Evolutionary conservation across 2,797 vertebrate species (phyloP).

Genomic region (Parotocinclus haroldoi): DNA sequence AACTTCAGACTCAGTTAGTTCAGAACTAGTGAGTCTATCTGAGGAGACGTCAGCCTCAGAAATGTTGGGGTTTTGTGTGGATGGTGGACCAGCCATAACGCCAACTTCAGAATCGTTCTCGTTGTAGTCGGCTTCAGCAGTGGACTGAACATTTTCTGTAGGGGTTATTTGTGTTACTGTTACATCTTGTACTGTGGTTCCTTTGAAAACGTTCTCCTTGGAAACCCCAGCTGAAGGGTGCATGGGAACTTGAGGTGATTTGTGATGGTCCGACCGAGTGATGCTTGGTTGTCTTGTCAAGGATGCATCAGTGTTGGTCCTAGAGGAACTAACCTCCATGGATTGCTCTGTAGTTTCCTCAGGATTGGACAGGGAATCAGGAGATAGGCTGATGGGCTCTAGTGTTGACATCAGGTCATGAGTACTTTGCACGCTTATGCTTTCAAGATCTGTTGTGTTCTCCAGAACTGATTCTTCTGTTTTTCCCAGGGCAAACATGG

Average conservation of each 20-base stretch:
- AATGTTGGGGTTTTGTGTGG: not conserved
- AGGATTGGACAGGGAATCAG: slow-evolving; percentile 2
- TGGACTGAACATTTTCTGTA: slow-evolving; percentile 30
- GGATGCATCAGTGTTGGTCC: too few species aligned
- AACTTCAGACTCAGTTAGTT: not conserved
- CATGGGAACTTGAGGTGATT: slow-evolving; percentile 1
- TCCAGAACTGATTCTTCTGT: slow-evolving; percentile 61
- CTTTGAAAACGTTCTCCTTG: not conserved
- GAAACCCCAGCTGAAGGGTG: not conserved
- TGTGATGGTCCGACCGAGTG: slow-evolving; percentile 20
- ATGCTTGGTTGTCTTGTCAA: too few species aligned
- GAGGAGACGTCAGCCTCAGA: not conserved
- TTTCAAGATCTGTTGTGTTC: slow-evolving; percentile 39
- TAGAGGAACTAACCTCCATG: not conserved
- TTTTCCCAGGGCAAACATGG: slow-evolving; percentile 56
- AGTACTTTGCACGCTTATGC: slow-evolving; percentile 17
- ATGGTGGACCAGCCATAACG: slow-evolving; percentile 51
- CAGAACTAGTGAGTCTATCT: not conserved
- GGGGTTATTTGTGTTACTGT: slow-evolving; percentile 6
- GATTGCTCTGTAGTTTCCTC: slow-evolving; percentile 4
- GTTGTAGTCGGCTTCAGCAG: slow-evolving; percentile 43
- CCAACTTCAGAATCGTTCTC: not conserved
- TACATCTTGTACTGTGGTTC: slow-evolving; percentile 1
- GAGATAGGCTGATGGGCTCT: not conserved
- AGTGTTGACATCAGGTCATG: slow-evolving; percentile 15